These are phyloP conservation scores for Tenthredo amoena DNA, from an alignment of 2,888 invertebrate genomes.

Conservation along the genomic window DNA sequence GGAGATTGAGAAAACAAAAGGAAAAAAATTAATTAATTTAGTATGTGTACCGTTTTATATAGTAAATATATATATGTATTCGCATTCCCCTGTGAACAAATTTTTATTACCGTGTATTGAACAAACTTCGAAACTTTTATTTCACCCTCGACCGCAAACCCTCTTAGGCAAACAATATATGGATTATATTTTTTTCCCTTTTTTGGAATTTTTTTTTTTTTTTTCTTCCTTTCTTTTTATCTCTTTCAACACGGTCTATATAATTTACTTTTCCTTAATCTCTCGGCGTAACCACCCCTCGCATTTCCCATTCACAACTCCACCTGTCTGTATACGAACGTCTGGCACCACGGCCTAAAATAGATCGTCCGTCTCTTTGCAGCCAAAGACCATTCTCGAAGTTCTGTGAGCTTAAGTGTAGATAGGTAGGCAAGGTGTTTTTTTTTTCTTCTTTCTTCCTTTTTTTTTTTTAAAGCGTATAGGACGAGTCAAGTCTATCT, in stretches of 20 bases:
- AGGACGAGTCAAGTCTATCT: constrained; percentile 11
- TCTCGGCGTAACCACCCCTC: constrained; percentile 2
- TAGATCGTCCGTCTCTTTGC: constrained; percentile 8
- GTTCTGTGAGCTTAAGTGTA: neutral
- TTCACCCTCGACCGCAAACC: neutral
- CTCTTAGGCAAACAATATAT: neutral
- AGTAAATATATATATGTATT: neutral
- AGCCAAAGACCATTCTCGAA: neutral
- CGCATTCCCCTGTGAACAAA: neutral
- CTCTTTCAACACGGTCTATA: constrained; percentile 1
- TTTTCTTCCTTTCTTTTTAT: neutral
- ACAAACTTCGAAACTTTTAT: neutral
- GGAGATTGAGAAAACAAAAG: neutral
- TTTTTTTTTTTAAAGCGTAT: neutral
- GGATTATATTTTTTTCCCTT: neutral
- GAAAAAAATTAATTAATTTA: neutral
- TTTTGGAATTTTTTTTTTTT: neutral
- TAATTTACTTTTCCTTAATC: constrained; percentile 17
- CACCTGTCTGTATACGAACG: constrained; percentile 38
- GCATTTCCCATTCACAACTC: constrained; percentile 47
- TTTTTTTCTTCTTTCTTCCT: neutral
- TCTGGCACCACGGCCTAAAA: constrained; percentile 34
- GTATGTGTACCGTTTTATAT: neutral
- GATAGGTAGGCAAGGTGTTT: neutral
- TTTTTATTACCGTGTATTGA: constrained; percentile 23